A percentile compares a stretch with the other conserved stretches of the same genome.
Evolutionary conservation across 2,113 vertebrate species (phyloP).

Genomic region (Notarius quadriscutis): DNA sequence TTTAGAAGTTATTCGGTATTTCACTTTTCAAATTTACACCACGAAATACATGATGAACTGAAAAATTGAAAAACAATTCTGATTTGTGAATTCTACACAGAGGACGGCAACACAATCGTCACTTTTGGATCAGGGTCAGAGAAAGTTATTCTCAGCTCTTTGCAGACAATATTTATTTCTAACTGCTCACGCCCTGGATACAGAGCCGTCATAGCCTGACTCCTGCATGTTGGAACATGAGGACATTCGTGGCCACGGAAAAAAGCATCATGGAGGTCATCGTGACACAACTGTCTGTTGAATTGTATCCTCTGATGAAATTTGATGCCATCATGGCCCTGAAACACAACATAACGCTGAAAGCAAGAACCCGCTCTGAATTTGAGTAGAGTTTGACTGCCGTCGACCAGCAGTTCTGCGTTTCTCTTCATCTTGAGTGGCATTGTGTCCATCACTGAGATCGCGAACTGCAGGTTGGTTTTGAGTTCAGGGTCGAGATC

Average conservation of each 20-base stretch:
- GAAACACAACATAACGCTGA: background rate
- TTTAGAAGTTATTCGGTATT: too few species aligned
- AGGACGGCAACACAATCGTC: background rate
- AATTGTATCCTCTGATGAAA: conserved; percentile 14
- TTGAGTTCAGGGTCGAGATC: background rate
- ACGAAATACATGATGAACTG: too few species aligned
- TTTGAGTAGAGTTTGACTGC: background rate
- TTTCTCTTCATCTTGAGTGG: background rate
- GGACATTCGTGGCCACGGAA: conserved; percentile 23
- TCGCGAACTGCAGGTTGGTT: conserved; percentile 15
- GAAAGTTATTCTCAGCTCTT: conserved; percentile 5
- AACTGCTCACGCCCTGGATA: rapidly evolving
- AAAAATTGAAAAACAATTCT: too few species aligned
- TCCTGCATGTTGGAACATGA: background rate
- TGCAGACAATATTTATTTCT: conserved; percentile 12
- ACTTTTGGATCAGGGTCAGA: background rate
- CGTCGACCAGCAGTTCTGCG: background rate
- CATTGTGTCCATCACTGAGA: background rate
- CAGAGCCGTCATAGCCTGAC: background rate
- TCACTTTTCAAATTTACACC: too few species aligned
- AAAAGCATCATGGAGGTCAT: background rate
- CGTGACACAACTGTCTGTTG: background rate
- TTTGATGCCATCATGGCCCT: background rate
- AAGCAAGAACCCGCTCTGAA: rapidly evolving
- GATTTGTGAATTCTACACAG: too few species aligned